These are phyloP conservation scores for Cathartes aura DNA, from an alignment of 2,113 vertebrate genomes.

Conservation along the genomic window DNA sequence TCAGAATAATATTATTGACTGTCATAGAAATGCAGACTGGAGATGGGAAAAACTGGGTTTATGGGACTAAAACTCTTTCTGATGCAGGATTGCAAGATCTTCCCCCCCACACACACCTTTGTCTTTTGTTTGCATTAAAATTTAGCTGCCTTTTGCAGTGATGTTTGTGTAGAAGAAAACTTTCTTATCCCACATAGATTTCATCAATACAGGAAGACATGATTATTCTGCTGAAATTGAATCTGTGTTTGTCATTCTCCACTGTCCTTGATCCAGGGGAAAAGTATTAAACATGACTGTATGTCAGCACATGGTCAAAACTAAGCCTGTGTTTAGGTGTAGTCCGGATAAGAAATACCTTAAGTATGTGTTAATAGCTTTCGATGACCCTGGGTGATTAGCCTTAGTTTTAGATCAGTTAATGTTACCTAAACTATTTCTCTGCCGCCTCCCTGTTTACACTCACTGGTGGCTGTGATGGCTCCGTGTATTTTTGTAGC, in stretches of 20 bases:
- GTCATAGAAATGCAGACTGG: neutral
- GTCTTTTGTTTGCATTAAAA: neutral
- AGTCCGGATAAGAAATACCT: neutral
- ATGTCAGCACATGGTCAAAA: neutral
- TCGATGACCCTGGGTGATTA: neutral
- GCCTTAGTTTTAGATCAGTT: neutral
- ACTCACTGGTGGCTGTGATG: neutral
- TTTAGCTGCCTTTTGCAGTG: neutral
- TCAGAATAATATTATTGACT: neutral
- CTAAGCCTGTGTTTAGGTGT: neutral
- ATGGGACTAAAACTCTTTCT: neutral
- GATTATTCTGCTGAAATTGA: slow-evolving; percentile 34
- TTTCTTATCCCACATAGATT: neutral
- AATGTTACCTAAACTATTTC: neutral
- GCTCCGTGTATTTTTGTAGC: neutral
- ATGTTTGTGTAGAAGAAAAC: neutral
- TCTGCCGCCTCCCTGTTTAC: neutral
- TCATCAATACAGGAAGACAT: neutral
- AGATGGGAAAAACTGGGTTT: neutral
- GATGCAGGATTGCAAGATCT: neutral
- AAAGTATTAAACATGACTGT: neutral
- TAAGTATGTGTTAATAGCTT: neutral
- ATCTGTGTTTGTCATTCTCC: neutral
- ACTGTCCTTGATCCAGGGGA: neutral
- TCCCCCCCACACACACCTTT: neutral